Evolutionary conservation across 2,113 vertebrate genomes (phyloP).

Genomic region (Hippocampus barbouri): DNA sequence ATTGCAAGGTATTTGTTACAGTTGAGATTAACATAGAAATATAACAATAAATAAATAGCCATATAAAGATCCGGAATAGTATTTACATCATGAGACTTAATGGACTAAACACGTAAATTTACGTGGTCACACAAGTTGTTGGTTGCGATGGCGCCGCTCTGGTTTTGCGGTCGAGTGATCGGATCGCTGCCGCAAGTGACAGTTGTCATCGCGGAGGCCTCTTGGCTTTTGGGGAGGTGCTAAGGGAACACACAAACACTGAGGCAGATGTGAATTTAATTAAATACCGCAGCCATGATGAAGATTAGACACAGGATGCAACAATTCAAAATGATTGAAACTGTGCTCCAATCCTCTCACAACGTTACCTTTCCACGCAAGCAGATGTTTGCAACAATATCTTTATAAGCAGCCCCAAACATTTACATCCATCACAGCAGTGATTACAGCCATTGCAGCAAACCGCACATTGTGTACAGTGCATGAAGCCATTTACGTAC

Average conservation of each 20-base stretch:
- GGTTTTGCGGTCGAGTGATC: conserved; percentile 12
- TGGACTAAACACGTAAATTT: background rate
- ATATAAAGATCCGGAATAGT: background rate
- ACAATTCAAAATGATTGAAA: background rate
- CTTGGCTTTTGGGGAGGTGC: conserved; percentile 59
- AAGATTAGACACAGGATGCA: background rate
- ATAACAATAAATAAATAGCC: background rate
- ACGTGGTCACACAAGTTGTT: conserved; percentile 42
- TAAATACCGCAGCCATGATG: background rate
- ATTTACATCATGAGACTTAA: background rate
- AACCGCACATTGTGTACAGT: conserved; percentile 42
- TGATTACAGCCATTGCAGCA: conserved; percentile 45
- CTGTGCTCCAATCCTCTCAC: conserved; percentile 27
- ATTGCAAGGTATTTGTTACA: background rate
- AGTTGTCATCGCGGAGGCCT: conserved; percentile 43
- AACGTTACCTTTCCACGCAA: conserved; percentile 1
- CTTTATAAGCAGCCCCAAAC: conserved; percentile 44
- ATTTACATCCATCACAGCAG: conserved; percentile 24
- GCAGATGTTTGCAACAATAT: conserved; percentile 8
- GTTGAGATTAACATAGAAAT: background rate
- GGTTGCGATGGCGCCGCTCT: fast-evolving
- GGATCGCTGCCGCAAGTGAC: conserved; percentile 51
- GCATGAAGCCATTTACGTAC: conserved; percentile 45
- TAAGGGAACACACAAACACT: conserved; percentile 7
- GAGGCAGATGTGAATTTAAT: background rate